Conservation (phyloP, 2,888 invertebrate genomes). For the Arrhopalites spinosus region DNA sequence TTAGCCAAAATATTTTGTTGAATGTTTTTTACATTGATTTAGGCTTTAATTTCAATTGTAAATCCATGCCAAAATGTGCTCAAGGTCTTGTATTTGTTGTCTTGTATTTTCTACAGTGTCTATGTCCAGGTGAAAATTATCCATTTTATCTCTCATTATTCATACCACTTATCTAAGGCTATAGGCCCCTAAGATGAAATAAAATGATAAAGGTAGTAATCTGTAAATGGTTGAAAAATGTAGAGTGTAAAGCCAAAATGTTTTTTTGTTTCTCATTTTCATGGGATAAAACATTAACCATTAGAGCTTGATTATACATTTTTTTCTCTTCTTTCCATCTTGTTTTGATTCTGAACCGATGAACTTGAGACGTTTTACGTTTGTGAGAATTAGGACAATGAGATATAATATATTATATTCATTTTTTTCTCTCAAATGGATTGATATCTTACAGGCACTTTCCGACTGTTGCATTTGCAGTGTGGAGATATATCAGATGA, state of each 20-base stretch:
- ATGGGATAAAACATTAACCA: background rate
- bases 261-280: background rate
- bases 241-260: background rate
- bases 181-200: background rate
- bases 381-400: slow-evolving; percentile 14
- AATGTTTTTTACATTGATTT: background rate
- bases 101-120: background rate
- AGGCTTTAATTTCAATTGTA: background rate
- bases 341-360: background rate
- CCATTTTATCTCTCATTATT: too few species aligned
- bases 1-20: slow-evolving; percentile 2
- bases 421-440: background rate
- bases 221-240: background rate
- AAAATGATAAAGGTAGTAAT: background rate
- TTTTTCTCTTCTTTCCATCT: background rate
- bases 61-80: background rate
- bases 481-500: background rate
- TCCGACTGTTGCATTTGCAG: background rate
- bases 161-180: too few species aligned
- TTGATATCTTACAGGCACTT: background rate
- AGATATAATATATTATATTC: background rate
- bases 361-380: slow-evolving; percentile 10
- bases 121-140: background rate
- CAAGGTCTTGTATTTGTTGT: background rate
- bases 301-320: background rate